Evolutionary conservation across 1,140 invertebrate genomes (phyloP).

Genomic region (Bombus breviceps): DNA sequence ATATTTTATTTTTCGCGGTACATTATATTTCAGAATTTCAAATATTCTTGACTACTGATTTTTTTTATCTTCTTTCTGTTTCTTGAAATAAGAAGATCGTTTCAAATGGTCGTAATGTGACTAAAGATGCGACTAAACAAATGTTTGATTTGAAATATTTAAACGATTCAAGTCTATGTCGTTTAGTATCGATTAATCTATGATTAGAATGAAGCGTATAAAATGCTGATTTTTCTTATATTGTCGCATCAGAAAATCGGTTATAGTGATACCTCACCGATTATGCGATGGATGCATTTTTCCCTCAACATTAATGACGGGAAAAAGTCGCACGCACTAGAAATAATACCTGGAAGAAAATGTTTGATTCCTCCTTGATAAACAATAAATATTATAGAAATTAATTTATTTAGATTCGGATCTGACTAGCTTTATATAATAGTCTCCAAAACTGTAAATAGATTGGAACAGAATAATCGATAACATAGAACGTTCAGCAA

Average conservation of each 20-base stretch:
- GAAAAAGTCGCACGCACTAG: conserved; percentile 2
- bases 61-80: conserved; percentile 53
- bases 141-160: conserved; percentile 48
- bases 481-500: background rate
- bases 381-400: background rate
- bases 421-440: background rate
- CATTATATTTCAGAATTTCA: conserved; percentile 4
- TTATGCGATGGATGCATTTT: background rate
- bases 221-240: conserved; percentile 6
- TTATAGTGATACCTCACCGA: conserved; percentile 3
- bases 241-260: conserved; percentile 22
- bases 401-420: background rate
- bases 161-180: conserved; percentile 53
- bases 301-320: background rate
- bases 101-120: conserved; percentile 55
- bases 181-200: conserved; percentile 36
- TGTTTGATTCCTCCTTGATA: conserved; percentile 37
- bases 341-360: conserved; percentile 32
- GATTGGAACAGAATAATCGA: background rate
- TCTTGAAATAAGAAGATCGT: conserved; percentile 58
- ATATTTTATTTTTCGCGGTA: conserved; percentile 43
- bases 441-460: background rate
- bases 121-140: conserved; percentile 42
- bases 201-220: conserved; percentile 12
- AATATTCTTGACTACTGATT: conserved; percentile 29